phyloP scores from a whole-genome alignment of 2,113 vertebrate species.

The Siphamia tubifer region DNA sequence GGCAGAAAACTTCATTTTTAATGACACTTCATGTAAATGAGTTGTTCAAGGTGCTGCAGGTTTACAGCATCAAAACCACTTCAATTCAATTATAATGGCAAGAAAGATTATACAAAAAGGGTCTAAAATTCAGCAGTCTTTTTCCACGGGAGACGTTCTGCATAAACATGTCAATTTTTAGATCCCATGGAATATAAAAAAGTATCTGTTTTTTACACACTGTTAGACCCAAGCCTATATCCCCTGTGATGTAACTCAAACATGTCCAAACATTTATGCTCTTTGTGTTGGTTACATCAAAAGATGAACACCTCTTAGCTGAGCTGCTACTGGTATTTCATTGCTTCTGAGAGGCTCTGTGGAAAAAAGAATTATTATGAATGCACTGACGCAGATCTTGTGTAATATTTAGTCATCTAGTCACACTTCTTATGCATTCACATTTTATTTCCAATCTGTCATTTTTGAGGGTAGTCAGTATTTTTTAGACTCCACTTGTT shows the following conservation, averaged over 20 bases:
- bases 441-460: neutral
- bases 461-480: neutral
- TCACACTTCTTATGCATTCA: neutral
- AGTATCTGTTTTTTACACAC: neutral
- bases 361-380: neutral
- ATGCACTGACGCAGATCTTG: neutral
- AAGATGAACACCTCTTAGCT: conserved; percentile 13
- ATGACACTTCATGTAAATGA: neutral
- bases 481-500: neutral
- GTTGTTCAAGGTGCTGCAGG: neutral
- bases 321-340: conserved; percentile 16
- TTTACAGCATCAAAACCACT: conserved; percentile 1
- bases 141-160: neutral
- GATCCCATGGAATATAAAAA: neutral
- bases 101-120: too few relatives aligned
- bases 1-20: neutral
- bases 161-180: neutral
- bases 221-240: neutral
- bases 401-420: neutral
- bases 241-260: conserved; percentile 38
- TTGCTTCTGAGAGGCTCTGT: conserved; percentile 22
- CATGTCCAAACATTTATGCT: conserved; percentile 30
- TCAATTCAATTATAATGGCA: neutral
- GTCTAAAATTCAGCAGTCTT: too few relatives aligned
- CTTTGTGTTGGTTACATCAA: neutral